phyloP scores from a whole-genome alignment of 2,113 vertebrate species.

The Lampris megalopsis region DNA sequence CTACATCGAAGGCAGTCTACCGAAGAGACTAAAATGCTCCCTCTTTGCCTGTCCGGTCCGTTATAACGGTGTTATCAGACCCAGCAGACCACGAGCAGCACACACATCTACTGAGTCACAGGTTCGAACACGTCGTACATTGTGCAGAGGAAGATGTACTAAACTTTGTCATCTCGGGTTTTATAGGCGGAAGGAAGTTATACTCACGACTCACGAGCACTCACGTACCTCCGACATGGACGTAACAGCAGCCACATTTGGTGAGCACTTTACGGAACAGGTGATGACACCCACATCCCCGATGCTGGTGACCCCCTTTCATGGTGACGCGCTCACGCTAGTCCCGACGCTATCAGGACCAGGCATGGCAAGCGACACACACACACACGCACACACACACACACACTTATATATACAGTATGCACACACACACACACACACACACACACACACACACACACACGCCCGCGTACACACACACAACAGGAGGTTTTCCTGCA shows the following conservation, averaged over 20 bases:
- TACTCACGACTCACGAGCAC: background rate
- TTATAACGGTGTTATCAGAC: too few species aligned
- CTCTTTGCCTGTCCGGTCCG: too few species aligned
- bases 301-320: conserved; percentile 84
- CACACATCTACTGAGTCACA: too few species aligned
- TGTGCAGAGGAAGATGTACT: too few species aligned
- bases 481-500: conserved; percentile 20
- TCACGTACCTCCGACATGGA: conserved; percentile 84
- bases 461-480: background rate
- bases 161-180: background rate
- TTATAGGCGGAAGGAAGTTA: background rate
- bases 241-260: conserved; percentile 89
- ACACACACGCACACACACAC: conserved; percentile 8
- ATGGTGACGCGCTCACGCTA: conserved; percentile 81
- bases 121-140: too few species aligned
- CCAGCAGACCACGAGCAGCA: too few species aligned
- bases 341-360: conserved; percentile 66
- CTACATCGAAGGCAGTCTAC: too few species aligned
- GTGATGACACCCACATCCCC: conserved; percentile 87
- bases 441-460: conserved; percentile 6
- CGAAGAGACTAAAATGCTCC: too few species aligned
- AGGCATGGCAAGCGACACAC: conserved; percentile 68
- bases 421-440: background rate
- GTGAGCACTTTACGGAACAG: conserved; percentile 90
- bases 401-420: background rate